phyloP scores from a whole-genome alignment of 2,113 vertebrate species.

The Malurus cyaneus region DNA sequence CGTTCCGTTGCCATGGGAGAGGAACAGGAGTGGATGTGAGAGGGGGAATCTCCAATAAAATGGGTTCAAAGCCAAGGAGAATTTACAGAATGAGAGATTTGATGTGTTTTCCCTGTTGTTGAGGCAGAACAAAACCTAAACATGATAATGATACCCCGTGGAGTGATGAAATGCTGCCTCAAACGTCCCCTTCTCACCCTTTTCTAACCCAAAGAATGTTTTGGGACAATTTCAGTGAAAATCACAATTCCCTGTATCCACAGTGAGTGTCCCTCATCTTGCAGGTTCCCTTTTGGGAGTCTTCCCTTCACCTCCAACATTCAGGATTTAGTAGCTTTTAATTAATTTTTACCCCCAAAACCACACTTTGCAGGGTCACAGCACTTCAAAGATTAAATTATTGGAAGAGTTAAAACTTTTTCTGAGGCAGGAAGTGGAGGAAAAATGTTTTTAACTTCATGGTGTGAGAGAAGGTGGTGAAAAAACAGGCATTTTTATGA shows the following conservation, averaged over 20 bases:
- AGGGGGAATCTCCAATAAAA: not conserved
- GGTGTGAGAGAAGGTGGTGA: not conserved
- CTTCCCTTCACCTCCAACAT: not conserved
- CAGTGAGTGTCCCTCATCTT: not conserved
- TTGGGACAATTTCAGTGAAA: not conserved
- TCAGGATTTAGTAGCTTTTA: not conserved
- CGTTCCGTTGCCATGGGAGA: not conserved
- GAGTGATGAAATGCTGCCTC: not conserved
- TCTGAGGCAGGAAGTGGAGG: not conserved
- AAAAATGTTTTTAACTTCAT: not conserved
- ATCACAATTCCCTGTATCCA: not conserved
- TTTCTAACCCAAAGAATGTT: not conserved
- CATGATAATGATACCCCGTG: fast-evolving
- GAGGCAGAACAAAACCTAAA: not conserved
- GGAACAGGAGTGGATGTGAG: not conserved
- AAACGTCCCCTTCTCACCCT: not conserved
- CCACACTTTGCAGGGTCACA: not conserved
- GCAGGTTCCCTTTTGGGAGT: not conserved
- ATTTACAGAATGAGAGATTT: not conserved
- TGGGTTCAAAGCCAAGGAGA: fast-evolving
- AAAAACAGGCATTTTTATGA: not conserved
- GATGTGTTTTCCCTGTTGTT: not conserved
- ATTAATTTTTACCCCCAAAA: not conserved
- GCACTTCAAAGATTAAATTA: not conserved
- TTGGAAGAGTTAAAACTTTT: not conserved